phyloP scores from a whole-genome alignment of 2,888 invertebrate genomes.

The Andrena haemorrhoa region DNA sequence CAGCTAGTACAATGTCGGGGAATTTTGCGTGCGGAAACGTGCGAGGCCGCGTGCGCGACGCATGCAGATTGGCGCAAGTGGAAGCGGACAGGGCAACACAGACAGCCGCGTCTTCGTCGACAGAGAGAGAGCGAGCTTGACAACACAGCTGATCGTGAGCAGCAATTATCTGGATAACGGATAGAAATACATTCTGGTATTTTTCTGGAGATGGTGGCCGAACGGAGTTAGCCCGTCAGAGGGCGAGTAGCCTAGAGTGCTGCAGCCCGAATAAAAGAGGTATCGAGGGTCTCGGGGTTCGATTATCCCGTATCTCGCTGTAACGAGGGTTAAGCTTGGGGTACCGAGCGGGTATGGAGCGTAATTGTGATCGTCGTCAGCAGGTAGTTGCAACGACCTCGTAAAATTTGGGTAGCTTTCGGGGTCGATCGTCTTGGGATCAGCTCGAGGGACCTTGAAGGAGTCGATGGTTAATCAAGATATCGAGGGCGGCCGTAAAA shows the following conservation, averaged over 20 bases:
- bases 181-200: no score
- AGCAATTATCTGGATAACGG: no score
- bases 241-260: neutral
- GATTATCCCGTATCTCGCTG: neutral
- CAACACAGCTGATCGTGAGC: no score
- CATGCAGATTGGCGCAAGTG: no score
- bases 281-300: neutral
- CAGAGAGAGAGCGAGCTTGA: no score
- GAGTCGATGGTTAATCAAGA: conserved; percentile 22
- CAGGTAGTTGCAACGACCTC: neutral
- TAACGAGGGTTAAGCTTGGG: neutral
- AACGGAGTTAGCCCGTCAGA: neutral
- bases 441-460: neutral
- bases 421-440: neutral
- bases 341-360: neutral
- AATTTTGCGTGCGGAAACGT: no score
- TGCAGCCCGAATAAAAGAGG: neutral
- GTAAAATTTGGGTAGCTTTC: conserved; percentile 11
- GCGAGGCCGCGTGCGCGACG: no score
- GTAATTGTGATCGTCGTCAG: no score
- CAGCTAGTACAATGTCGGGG: no score
- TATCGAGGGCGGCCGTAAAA: conserved; percentile 5
- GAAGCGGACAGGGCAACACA: no score
- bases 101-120: no score
- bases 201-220: no score